Evolutionary conservation across 2,113 vertebrate genomes (phyloP), one percentile per base, ranked within the genome.

Genomic region (Albula glossodonta): DNA sequence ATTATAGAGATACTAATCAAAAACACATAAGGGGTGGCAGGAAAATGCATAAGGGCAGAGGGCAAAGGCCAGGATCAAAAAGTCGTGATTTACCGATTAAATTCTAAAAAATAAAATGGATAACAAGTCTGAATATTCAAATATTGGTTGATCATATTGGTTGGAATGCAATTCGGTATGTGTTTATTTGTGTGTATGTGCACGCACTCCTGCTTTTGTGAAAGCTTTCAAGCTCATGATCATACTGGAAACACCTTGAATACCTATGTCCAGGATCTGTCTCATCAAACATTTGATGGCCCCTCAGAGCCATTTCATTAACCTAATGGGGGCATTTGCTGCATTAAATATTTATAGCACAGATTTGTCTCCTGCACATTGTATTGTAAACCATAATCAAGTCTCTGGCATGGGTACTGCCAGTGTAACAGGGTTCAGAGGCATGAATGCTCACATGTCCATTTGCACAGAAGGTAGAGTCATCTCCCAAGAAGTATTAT

Each of bases 221-320:
- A 77, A 80, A n/a, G 79, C 60, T 6, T 56, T 17, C 63, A n/a
- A 22, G 63, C 22, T 19, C 63, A 60, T 60, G 56, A 60, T 11
- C 56, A 60, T 60, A 12, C 56, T 60, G 17, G 10, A 60, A 60
- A 15, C 49, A 51, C 78, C 57, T 52, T 63, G 57, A 17, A 4
- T 6, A n/a, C 5, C 11, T 41, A 41, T 41, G 31, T 31, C 56
- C n/a, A 31, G 81, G 41, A 48, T 56, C n/a, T 19, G 31, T 22
- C 81, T 83, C 53, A n/a, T 85, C 12, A 51, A 81, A 85, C 50
- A 80, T 85, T 66, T 78, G 19, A n/a, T 1, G 9, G 51, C 12
- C 74, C 17, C 17, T 60, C 56, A 12, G 56, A 10, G 8, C 56
- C 56, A 41, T 79, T 85, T 85, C 56, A 85, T 79, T 56, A 57